Evolutionary conservation across 2,797 vertebrate species (phyloP).

Genomic region (Falco berigora): DNA sequence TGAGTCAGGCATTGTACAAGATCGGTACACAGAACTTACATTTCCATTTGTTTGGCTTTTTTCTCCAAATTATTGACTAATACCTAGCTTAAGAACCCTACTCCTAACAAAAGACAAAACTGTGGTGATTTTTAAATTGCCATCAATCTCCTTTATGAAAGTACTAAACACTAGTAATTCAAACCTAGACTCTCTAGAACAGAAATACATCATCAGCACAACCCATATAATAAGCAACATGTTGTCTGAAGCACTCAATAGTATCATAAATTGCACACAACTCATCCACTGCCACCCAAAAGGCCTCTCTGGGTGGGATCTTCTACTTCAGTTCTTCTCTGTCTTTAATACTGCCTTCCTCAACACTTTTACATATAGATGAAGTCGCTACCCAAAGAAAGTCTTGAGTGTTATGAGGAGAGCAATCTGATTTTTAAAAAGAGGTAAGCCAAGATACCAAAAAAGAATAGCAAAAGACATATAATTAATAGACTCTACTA

Average conservation of each 20-base stretch:
- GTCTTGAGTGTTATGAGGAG: background rate
- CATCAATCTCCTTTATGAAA: conserved; percentile 38
- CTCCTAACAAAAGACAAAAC: background rate
- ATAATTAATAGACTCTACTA: background rate
- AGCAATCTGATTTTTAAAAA: background rate
- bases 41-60: background rate
- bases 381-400: background rate
- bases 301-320: background rate
- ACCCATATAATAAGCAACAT: conserved; percentile 57
- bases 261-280: conserved; percentile 51
- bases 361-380: background rate
- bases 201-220: conserved; percentile 58
- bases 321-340: background rate
- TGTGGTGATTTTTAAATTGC: conserved; percentile 10
- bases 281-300: conserved; percentile 6
- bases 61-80: background rate
- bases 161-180: conserved; percentile 47
- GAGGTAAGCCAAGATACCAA: background rate
- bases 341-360: background rate
- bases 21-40: background rate
- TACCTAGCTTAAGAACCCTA: background rate
- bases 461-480: background rate
- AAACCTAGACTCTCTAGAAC: conserved; percentile 46
- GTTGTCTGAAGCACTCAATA: conserved; percentile 39
- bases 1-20: background rate